Conservation (phyloP, 2,797 vertebrate species). For the Trichosurus vulpecula region DNA sequence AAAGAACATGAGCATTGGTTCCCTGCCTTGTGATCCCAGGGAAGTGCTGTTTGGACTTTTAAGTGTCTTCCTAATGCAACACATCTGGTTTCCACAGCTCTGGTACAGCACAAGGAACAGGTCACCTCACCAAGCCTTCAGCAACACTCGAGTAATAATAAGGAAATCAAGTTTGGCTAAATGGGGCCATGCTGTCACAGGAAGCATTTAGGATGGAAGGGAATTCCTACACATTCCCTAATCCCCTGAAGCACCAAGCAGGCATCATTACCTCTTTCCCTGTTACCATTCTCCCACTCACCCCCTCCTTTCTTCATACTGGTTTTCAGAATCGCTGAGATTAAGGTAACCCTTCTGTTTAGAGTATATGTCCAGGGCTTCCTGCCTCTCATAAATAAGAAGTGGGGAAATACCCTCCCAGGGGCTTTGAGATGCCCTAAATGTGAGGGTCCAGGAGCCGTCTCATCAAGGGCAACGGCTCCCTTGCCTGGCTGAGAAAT, state of each 20-base stretch:
- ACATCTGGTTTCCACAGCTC: not conserved
- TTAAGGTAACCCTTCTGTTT: not conserved
- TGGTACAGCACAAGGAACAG: not conserved
- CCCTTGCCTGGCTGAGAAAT: not conserved
- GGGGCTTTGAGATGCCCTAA: not conserved
- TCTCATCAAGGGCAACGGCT: not conserved
- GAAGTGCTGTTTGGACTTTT: not conserved
- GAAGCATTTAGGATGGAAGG: not conserved
- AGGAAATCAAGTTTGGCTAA: not conserved
- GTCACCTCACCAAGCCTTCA: not conserved
- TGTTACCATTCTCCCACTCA: not conserved
- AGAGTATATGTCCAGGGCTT: not conserved
- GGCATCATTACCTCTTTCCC: not conserved
- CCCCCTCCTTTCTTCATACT: not conserved
- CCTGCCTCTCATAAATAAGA: not conserved
- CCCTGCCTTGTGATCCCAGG: constrained; percentile 18
- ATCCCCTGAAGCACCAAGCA: not conserved
- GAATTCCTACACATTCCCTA: not conserved
- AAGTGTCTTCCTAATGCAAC: constrained; percentile 8
- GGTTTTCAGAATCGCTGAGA: constrained; percentile 13
- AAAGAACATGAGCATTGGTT: not conserved
- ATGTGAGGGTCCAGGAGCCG: not conserved
- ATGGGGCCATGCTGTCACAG: not conserved
- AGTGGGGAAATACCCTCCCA: not conserved
- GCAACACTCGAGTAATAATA: not conserved